Base-by-base conservation (phyloP, 2,797 vertebrate genomes). In the Acridotheres tristis region DNA sequence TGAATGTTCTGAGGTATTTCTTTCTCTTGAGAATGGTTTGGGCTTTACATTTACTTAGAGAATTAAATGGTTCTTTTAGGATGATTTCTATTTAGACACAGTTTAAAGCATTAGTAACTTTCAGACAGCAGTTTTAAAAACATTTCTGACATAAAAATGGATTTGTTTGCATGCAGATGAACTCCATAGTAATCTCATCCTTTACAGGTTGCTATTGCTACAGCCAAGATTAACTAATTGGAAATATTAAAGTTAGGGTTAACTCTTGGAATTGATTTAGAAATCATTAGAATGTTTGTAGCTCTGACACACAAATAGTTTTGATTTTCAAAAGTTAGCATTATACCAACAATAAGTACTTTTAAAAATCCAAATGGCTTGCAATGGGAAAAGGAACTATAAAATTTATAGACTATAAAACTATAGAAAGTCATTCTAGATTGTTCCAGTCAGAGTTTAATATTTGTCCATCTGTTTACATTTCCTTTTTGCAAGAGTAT, bases 171-270 rank as follows among this genome's bases (percentile, higher is more conserved):
- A 97, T 47, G 94, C 73, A 91, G 90, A 94, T 97, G 96, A 98
- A 91, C 90, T 83, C 92, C 4, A 6, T 38, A 93, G 76, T 91
- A 97, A 97, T 97, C 93, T 96, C 77, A 96, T 97, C 58, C 82
- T 96, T 96, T 97, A 61, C 93, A 97, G 92, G 86, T 96, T 97
- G 88, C 85, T 96, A 55, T 73, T 93, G 85, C 85, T 94, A 61
- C 59, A 97, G 94, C 82, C 81, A 97, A 97, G 83, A 97, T 96
- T 97, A 98, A 98, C 98, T 97, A 97, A 98, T 98, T 97, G 97
- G 92, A 97, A 97, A 96, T 97, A 97, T 94, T 98, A 97, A 97
- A 97, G 94, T 96, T 94, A 93, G 88, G 87, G 97, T 98, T 98
- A 97, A 96, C 85, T 97, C 92, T 97, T 97, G 94, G 96, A 95